phyloP scores from a whole-genome alignment of 2,113 vertebrate genomes.

The Pica pica region DNA sequence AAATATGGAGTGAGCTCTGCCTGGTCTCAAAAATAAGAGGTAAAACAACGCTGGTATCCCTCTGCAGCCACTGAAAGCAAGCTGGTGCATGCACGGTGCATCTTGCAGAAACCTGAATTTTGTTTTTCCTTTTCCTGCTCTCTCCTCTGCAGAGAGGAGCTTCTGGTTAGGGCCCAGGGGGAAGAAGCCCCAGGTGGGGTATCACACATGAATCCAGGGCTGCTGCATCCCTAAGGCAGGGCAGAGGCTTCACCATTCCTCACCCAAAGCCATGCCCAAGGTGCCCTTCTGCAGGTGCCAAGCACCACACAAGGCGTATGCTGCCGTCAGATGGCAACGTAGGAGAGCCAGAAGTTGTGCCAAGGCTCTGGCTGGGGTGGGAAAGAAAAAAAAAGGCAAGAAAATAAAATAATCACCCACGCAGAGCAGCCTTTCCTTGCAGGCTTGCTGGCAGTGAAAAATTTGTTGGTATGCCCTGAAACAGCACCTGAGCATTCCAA shows the following conservation, averaged over 20 bases:
- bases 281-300: background rate
- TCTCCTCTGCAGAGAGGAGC: background rate
- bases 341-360: slow-evolving; percentile 23
- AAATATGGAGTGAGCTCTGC: background rate
- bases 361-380: background rate
- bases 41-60: background rate
- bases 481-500: background rate
- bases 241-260: background rate
- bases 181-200: background rate
- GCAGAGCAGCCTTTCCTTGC: background rate
- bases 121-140: background rate
- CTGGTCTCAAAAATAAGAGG: background rate
- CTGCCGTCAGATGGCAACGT: slow-evolving; percentile 1
- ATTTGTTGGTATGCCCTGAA: background rate
- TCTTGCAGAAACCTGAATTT: background rate
- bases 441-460: background rate
- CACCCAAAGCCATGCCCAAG: accelerated
- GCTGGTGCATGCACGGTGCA: accelerated
- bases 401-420: slow-evolving; percentile 7
- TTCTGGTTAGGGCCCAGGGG: background rate
- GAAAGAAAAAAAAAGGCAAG: background rate
- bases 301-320: background rate
- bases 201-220: background rate
- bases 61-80: background rate
- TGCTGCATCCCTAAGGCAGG: background rate